These are phyloP conservation scores for Propithecus deckenii DNA, from an alignment of 2,797 vertebrate genomes.

Conservation along the genomic window DNA sequence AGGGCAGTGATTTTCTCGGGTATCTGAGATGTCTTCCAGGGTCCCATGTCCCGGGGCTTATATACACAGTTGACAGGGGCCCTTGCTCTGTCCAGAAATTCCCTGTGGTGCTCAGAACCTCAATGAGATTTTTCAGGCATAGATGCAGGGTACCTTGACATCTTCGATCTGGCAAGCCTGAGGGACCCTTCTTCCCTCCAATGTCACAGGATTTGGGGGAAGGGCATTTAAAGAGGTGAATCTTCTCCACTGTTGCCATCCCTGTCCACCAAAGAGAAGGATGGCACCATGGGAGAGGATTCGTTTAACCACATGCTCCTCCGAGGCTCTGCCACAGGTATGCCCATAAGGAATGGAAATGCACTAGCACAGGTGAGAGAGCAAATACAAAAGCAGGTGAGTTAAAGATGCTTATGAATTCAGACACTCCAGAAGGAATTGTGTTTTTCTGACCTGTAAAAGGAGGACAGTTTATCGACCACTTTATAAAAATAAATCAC, in stretches of 20 bases:
- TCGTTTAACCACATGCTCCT: background rate
- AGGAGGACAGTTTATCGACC: background rate
- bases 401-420: background rate
- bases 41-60: background rate
- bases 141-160: background rate
- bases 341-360: too few relatives aligned
- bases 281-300: background rate
- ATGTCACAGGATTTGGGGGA: background rate
- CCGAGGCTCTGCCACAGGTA: background rate
- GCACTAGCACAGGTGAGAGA: background rate
- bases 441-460: background rate
- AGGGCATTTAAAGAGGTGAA: background rate
- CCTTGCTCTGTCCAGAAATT: background rate
- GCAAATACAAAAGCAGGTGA: background rate
- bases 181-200: background rate
- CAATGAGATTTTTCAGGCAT: background rate
- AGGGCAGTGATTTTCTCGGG: background rate
- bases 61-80: background rate
- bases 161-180: background rate
- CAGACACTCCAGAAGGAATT: background rate
- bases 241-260: background rate
- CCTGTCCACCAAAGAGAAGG: background rate
- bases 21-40: background rate
- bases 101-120: background rate
- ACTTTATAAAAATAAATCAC: conserved; percentile 46